Percentiles rank a stretch among this genome's conserved stretches.
Evolutionary conservation across 2,113 vertebrate genomes (phyloP).

Genomic region (Podarcis raffonei): DNA sequence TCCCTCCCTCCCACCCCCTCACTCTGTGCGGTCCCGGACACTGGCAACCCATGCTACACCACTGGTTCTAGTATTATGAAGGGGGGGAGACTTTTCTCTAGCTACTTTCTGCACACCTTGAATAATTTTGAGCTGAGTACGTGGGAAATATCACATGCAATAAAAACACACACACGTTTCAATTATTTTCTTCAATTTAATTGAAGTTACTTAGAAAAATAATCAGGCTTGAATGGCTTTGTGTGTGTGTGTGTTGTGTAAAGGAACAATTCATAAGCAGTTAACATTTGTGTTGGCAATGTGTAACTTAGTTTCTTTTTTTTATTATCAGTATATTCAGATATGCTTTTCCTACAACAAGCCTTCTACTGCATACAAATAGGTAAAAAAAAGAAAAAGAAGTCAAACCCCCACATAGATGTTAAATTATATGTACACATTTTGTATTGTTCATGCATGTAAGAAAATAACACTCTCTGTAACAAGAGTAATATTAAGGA

Average conservation of each 20-base stretch:
- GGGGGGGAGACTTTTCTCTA: too few relatives aligned
- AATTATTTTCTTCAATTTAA: constrained; percentile 80
- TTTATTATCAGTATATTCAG: constrained; percentile 68
- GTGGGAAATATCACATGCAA: constrained; percentile 36
- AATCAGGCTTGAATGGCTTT: constrained; percentile 84
- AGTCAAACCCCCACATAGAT: constrained; percentile 64
- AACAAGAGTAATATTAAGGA: constrained; percentile 75
- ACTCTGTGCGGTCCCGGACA: too few relatives aligned
- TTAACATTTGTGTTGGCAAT: constrained; percentile 74
- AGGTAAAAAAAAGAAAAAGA: constrained; percentile 67
- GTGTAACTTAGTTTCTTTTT: constrained; percentile 71
- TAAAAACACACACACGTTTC: constrained; percentile 65
- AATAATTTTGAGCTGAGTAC: neutral
- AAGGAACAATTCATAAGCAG: constrained; percentile 76
- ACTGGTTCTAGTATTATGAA: too few relatives aligned
- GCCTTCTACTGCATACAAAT: constrained; percentile 77
- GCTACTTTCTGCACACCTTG: too few relatives aligned
- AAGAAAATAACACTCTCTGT: constrained; percentile 75
- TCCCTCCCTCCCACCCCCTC: too few relatives aligned
- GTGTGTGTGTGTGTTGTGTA: constrained; percentile 24
- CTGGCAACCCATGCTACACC: too few relatives aligned
- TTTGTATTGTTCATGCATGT: constrained; percentile 74
- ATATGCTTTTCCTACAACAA: constrained; percentile 71
- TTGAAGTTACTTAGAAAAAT: constrained; percentile 87
- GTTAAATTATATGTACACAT: constrained; percentile 69